Conservation (phyloP, 2,113 vertebrate genomes). For the Prionailurus viverrinus region DNA sequence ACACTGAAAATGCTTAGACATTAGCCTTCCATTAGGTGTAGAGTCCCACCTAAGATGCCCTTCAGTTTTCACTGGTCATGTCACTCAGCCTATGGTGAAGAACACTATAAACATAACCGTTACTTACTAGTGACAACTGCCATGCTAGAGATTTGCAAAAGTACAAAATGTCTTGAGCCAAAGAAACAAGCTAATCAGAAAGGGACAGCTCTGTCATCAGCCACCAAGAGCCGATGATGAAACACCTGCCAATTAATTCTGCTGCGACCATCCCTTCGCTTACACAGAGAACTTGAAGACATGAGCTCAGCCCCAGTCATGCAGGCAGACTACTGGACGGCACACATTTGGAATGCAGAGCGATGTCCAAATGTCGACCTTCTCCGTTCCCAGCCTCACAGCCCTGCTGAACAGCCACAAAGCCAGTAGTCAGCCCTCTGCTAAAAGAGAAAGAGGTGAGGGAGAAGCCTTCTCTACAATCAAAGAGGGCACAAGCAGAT, state of each 20-base stretch:
- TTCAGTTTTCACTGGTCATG: not conserved
- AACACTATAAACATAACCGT: not conserved
- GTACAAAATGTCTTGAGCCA: not conserved
- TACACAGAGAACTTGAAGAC: slow-evolving; percentile 30
- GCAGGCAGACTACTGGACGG: not conserved
- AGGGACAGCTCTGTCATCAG: slow-evolving; percentile 27
- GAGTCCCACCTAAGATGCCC: not conserved
- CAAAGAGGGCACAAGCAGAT: not conserved
- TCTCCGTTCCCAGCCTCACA: not conserved
- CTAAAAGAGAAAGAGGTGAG: not conserved
- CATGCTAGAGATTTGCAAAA: slow-evolving; percentile 12
- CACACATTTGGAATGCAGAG: slow-evolving; percentile 51
- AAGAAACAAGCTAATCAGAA: slow-evolving; percentile 3
- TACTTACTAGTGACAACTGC: not conserved
- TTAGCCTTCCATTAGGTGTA: not conserved
- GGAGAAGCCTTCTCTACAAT: not conserved
- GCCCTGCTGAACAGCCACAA: not conserved
- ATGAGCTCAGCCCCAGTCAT: slow-evolving; percentile 73
- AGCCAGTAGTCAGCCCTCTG: not conserved
- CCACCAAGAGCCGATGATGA: not conserved
- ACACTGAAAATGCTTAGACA: not conserved
- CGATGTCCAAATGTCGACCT: not conserved
- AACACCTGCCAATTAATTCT: slow-evolving; percentile 56
- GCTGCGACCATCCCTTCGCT: not conserved
- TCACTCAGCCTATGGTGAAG: not conserved